A percentile compares a stretch with the other conserved stretches of the same genome.
These are phyloP conservation scores for Boleophthalmus pectinirostris DNA, from an alignment of 2,113 vertebrate species.

Conservation along the genomic window DNA sequence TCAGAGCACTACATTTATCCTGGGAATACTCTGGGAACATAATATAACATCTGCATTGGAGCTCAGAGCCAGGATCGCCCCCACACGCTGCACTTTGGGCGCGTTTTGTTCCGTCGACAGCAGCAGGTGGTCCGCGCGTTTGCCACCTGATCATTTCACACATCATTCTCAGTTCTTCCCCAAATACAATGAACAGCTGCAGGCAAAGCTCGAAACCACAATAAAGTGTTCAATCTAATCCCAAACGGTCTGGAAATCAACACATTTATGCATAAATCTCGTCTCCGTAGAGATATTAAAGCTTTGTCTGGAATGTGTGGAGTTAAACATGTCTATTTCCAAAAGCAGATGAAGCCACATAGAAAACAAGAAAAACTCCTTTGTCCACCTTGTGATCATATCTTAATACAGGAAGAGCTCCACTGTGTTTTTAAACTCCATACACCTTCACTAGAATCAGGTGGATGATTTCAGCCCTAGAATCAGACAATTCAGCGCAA, in stretches of 20 bases:
- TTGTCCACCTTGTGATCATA: no score
- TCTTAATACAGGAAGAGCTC: no score
- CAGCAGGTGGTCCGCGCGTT: background rate
- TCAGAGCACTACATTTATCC: background rate
- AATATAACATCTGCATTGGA: background rate
- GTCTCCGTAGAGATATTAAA: no score
- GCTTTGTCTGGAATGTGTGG: no score
- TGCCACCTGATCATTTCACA: constrained; percentile 8
- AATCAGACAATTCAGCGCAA: no score
- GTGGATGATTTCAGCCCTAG: no score
- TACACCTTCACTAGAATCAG: no score
- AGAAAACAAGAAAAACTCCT: no score
- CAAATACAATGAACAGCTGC: constrained; percentile 7
- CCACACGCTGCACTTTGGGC: background rate
- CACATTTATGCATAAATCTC: no score
- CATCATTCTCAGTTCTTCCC: background rate
- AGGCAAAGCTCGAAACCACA: background rate
- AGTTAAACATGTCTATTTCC: no score
- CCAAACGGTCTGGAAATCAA: background rate
- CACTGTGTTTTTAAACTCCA: no score
- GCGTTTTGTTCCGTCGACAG: background rate
- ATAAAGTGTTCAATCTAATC: background rate
- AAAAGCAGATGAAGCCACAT: no score
- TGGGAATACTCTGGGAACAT: background rate
- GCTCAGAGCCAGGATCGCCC: background rate